Evolutionary conservation across 2,888 invertebrate genomes (phyloP).

Genomic region (Cecidostiba fungosa): DNA sequence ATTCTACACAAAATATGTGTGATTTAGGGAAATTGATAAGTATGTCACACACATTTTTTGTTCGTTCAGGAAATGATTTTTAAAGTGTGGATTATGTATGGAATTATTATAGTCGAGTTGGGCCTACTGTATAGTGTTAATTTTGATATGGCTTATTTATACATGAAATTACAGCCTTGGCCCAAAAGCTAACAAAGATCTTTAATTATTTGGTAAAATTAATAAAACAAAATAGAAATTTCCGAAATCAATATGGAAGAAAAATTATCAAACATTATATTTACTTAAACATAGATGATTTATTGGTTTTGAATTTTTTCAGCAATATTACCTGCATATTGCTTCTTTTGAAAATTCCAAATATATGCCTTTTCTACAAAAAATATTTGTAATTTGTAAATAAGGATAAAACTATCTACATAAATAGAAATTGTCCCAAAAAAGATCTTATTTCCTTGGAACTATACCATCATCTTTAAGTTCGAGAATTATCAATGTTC

Average conservation of each 20-base stretch:
- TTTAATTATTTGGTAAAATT: not conserved
- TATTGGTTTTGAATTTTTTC: constrained; percentile 4
- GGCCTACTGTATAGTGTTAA: too few relatives aligned
- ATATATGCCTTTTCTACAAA: not conserved
- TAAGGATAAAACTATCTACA: not conserved
- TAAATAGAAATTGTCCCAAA: not conserved
- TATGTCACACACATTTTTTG: too few relatives aligned
- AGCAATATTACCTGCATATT: constrained; percentile 21
- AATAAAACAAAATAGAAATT: not conserved
- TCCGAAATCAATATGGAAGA: not conserved
- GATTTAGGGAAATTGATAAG: too few relatives aligned
- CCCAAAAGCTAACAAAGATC: too few relatives aligned
- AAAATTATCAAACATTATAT: not conserved
- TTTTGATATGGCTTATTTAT: too few relatives aligned
- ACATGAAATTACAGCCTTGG: too few relatives aligned
- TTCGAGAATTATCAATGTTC: not conserved
- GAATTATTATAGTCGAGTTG: too few relatives aligned
- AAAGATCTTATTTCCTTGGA: not conserved
- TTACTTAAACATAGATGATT: constrained; percentile 33
- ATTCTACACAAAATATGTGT: too few relatives aligned
- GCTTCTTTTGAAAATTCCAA: constrained; percentile 13
- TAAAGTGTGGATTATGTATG: too few relatives aligned
- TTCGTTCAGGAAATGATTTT: too few relatives aligned
- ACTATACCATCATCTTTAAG: not conserved
- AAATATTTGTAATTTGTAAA: constrained; percentile 18